phyloP scores from a whole-genome alignment of 2,888 invertebrate genomes.

The Orgyia antiqua region DNA sequence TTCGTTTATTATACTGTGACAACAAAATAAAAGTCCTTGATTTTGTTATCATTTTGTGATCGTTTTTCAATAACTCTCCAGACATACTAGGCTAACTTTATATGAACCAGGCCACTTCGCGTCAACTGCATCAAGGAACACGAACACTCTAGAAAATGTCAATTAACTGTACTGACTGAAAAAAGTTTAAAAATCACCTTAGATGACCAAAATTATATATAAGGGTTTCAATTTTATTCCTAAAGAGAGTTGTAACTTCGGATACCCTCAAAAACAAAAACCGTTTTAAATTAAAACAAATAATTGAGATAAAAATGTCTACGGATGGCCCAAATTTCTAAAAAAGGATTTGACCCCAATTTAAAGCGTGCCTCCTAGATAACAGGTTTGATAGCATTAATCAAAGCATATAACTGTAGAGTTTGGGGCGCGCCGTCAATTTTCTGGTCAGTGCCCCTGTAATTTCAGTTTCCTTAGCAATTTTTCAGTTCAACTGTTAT shows the following conservation, averaged over 20 bases:
- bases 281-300: conserved; percentile 28
- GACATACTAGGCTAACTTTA: no score
- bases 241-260: conserved; percentile 5
- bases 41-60: no score
- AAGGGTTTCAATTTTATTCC: conserved; percentile 2
- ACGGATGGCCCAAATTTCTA: conserved; percentile 15
- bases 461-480: conserved; percentile 61
- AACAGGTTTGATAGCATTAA: conserved; percentile 71
- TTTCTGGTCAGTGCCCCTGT: conserved; percentile 70
- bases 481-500: conserved; percentile 60
- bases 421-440: conserved; percentile 49
- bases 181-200: conserved; percentile 5
- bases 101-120: no score
- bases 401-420: conserved; percentile 57
- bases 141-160: no score
- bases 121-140: no score
- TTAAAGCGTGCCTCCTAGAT: conserved; percentile 55
- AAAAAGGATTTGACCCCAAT: conserved; percentile 54
- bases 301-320: conserved; percentile 39
- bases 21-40: no score
- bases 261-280: conserved; percentile 17
- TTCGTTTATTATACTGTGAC: no score
- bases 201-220: conserved; percentile 1
- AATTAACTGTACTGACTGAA: conserved; percentile 1
- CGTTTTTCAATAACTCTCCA: no score